Percentiles rank a stretch among this genome's conserved stretches.
phyloP scores from a whole-genome alignment of 2,113 vertebrate species.

The Platycercus adscitus region DNA sequence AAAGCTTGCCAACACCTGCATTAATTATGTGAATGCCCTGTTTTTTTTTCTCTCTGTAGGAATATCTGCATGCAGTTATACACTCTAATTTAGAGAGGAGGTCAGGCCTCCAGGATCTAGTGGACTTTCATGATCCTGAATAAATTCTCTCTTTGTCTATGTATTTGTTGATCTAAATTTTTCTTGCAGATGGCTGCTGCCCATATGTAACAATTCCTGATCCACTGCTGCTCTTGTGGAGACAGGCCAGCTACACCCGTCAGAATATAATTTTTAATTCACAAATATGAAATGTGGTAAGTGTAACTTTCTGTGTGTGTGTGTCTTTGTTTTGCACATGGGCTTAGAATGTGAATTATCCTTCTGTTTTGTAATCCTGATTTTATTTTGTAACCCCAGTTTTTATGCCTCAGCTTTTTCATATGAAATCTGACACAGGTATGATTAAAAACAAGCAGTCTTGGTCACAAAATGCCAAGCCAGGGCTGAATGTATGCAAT shows the following conservation, averaged over 20 bases:
- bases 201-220: background rate
- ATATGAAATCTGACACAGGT: background rate
- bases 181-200: background rate
- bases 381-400: background rate
- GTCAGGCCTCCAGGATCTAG: background rate
- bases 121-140: background rate
- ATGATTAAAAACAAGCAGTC: background rate
- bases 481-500: background rate
- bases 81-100: background rate
- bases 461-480: background rate
- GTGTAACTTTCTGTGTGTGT: background rate
- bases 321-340: background rate
- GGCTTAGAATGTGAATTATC: background rate
- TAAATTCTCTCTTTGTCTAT: background rate
- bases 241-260: background rate
- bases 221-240: background rate
- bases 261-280: background rate
- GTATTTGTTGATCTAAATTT: background rate
- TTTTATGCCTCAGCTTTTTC: rapidly evolving
- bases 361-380: background rate
- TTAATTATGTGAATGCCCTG: background rate
- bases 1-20: slow-evolving; percentile 40
- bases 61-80: background rate
- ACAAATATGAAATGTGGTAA: background rate
- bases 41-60: background rate